A percentile compares a stretch with the other conserved stretches of the same genome.
These are phyloP conservation scores for Corythoichthys intestinalis DNA, from an alignment of 2,113 vertebrate species.

Conservation along the genomic window DNA sequence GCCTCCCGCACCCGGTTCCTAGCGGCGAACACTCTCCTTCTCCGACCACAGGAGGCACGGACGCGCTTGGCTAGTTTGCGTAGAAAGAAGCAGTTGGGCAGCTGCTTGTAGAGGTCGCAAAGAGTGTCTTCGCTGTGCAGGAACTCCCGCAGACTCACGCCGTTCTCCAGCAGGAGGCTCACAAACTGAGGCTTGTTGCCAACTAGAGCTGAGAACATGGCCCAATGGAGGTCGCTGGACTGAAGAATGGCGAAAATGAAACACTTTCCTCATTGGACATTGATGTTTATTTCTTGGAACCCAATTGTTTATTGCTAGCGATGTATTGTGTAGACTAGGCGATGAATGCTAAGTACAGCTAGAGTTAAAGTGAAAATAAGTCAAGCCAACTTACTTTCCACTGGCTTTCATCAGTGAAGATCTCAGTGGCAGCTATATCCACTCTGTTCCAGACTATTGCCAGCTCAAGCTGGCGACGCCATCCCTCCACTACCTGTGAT, in stretches of 20 bases:
- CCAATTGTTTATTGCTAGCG: not conserved
- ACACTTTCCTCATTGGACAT: not conserved
- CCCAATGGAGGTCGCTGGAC: conserved; percentile 84
- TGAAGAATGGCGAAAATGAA: conserved; percentile 39
- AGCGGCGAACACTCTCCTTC: conserved; percentile 13
- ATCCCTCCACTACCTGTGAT: conserved; percentile 72
- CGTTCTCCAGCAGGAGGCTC: conserved; percentile 88
- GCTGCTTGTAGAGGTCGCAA: conserved; percentile 78
- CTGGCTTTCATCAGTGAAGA: conserved; percentile 87
- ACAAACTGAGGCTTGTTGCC: conserved; percentile 89
- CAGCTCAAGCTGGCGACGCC: conserved; percentile 87
- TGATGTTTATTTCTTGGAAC: not conserved
- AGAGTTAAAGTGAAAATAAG: not conserved
- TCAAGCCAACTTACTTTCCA: conserved; percentile 78
- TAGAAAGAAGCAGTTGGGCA: conserved; percentile 80
- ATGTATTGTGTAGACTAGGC: no score
- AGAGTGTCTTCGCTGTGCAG: conserved; percentile 76
- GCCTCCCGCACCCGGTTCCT: not conserved
- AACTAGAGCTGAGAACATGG: conserved; percentile 86
- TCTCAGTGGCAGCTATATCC: conserved; percentile 89
- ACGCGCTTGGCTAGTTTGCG: conserved; percentile 79
- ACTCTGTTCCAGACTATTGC: conserved; percentile 94
- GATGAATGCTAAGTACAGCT: no score
- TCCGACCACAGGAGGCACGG: conserved; percentile 40
- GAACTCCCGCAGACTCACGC: conserved; percentile 81